A percentile compares a stretch with the other conserved stretches of the same genome.
Evolutionary conservation across 2,888 invertebrate genomes (phyloP).

Genomic region (Parasteatoda lunata): DNA sequence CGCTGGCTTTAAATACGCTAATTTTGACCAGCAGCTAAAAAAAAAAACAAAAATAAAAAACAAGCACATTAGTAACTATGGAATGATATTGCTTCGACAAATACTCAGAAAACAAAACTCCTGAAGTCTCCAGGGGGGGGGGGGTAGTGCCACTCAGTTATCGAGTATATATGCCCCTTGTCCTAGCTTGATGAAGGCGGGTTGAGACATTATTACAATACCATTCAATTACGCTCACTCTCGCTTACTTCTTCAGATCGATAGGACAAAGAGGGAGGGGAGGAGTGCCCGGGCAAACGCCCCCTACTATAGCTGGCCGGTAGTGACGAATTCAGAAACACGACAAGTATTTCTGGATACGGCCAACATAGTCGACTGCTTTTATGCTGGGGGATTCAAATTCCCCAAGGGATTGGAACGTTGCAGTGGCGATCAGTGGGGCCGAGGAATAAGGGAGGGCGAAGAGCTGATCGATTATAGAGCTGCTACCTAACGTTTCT

Average conservation of each 20-base stretch:
- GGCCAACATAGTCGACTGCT: background rate
- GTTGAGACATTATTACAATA: slow-evolving; percentile 61
- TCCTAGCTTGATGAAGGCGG: slow-evolving; percentile 53
- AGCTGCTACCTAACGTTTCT: background rate
- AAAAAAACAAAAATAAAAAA: too few relatives aligned
- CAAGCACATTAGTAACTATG: too few relatives aligned
- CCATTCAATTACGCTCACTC: slow-evolving; percentile 60
- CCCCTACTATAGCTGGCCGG: background rate
- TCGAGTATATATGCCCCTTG: background rate
- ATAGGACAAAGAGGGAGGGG: background rate
- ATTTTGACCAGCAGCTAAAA: too few relatives aligned
- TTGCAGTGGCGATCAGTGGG: slow-evolving; percentile 6
- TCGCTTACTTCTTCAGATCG: slow-evolving; percentile 1
- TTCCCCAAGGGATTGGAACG: slow-evolving; percentile 2
- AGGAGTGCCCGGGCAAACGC: background rate
- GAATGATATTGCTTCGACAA: too few relatives aligned
- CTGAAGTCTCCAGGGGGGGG: too few relatives aligned
- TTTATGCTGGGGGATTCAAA: background rate
- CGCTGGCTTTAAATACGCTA: too few relatives aligned
- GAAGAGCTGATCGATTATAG: slow-evolving; percentile 16
- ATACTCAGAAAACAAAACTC: background rate
- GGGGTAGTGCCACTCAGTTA: too few relatives aligned
- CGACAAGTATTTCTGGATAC: slow-evolving; percentile 63
- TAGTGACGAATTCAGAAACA: slow-evolving; percentile 64
- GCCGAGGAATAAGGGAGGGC: slow-evolving; percentile 5